Evolutionary conservation across 92 coral and sea anemone genomes (phyloP), one percentile per base, ranked within the genome.

Genomic region (Porites cylindrica): DNA sequence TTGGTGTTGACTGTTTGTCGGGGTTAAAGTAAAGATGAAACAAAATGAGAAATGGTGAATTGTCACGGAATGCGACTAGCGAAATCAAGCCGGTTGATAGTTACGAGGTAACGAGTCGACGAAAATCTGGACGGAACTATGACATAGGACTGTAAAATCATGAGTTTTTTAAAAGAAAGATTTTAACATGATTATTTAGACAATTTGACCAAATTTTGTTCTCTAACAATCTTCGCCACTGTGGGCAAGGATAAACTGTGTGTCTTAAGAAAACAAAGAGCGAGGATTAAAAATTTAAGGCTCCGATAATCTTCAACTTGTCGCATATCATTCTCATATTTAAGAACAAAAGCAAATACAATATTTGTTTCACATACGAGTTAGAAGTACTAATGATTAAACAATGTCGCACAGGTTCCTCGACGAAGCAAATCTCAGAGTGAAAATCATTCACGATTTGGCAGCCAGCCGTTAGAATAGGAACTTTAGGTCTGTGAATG

Each of bases 271-370:
- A 60, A 60, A 62, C 50, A 29, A 50, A 43, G 61, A 47, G 62
- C 51, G 73, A 4, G n/a, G 68, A 50, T 64, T 62, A 19, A 63
- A 62, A 16, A 43, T 14, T 50, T 74, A 50, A 74, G 5, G 20
- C 32, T 51, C 24, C 53, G 58, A 26, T 11, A n/a, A 20, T 58
- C 29, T 77, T 6, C 3, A 29, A 4, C 26, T 59, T 54, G 11
- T 74, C 12, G 78, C 78, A 52, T 77, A 77, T 77, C 54, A 9
- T 47, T 77, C 10, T 26, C 81, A 56, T 56, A 56, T 56, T 14
- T 38, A 38, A 38, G 47, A 38, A 38, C 47, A 38, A 61, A 60
- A 17, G 2, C 81, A 60, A 61, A 77, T 13, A 20, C 69, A 77
- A 77, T 77, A 32, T 77, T 77, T 58, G 47, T 63, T 77, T 52